phyloP scores from a whole-genome alignment of 2,113 vertebrate species.

The Pogona vitticeps region DNA sequence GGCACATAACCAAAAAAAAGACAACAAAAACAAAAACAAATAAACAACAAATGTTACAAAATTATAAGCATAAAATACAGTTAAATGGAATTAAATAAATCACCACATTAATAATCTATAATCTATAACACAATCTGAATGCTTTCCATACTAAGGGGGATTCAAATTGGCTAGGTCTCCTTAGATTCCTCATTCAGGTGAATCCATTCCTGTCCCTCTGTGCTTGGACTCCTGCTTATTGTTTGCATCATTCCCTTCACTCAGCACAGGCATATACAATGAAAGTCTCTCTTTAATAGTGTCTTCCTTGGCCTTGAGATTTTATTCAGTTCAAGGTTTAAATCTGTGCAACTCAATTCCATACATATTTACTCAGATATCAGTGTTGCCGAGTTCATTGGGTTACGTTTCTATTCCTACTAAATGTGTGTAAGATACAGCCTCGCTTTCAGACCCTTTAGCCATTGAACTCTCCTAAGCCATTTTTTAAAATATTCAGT shows the following conservation, averaged over 20 bases:
- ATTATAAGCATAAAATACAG: no score
- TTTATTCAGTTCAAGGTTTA: not conserved
- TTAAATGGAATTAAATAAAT: no score
- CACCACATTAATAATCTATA: no score
- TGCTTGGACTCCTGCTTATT: not conserved
- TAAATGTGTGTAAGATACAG: not conserved
- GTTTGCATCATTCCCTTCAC: not conserved
- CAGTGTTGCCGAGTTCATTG: not conserved
- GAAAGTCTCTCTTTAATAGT: not conserved
- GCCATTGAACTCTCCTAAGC: not conserved
- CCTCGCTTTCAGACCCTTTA: not conserved
- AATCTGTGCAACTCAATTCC: not conserved
- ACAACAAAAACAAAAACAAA: no score
- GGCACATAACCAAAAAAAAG: no score
- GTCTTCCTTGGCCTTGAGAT: not conserved
- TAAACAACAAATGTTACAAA: no score
- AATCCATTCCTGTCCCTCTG: not conserved
- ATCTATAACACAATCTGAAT: no score
- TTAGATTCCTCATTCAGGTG: not conserved
- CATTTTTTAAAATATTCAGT: not conserved
- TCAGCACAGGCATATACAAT: not conserved
- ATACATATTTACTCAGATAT: not conserved
- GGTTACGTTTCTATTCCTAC: not conserved
- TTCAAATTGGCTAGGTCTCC: not conserved
- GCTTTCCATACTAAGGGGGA: not conserved